These are phyloP conservation scores for Tenodera sinensis DNA, from an alignment of 2,888 invertebrate genomes.

Conservation along the genomic window DNA sequence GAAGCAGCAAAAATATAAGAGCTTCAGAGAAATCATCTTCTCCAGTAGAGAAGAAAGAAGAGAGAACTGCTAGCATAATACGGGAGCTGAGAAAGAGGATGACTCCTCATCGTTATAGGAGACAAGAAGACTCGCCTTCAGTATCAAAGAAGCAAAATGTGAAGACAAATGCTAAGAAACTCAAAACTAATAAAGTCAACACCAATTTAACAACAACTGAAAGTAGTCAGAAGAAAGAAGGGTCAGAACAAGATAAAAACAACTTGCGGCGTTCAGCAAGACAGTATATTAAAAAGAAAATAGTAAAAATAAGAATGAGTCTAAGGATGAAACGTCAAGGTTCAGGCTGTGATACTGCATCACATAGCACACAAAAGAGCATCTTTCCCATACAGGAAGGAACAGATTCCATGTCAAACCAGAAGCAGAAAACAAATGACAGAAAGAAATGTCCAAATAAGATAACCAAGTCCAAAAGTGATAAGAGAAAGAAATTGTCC, in stretches of 20 bases:
- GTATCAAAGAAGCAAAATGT: background rate
- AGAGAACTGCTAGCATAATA: background rate
- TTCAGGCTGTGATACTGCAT: background rate
- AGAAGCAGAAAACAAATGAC: background rate
- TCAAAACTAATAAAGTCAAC: background rate
- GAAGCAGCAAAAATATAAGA: background rate
- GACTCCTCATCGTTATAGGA: background rate
- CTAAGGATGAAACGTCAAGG: background rate
- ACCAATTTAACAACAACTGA: background rate
- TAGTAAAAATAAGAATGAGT: background rate
- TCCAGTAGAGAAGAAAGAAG: background rate
- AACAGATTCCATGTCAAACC: too few relatives aligned
- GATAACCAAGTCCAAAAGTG: background rate
- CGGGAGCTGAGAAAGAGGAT: background rate
- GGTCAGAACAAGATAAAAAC: background rate
- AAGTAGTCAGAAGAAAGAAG: background rate
- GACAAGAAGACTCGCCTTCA: background rate
- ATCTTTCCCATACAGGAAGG: background rate
- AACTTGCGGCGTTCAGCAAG: background rate
- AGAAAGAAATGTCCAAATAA: background rate
- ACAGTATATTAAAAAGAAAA: background rate
- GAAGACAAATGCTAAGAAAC: background rate
- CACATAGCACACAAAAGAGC: background rate
- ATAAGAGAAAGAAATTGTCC: background rate
- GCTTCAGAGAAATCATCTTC: background rate